Conservation (phyloP, 2,888 invertebrate species). For the Clepsis dumicolana region DNA sequence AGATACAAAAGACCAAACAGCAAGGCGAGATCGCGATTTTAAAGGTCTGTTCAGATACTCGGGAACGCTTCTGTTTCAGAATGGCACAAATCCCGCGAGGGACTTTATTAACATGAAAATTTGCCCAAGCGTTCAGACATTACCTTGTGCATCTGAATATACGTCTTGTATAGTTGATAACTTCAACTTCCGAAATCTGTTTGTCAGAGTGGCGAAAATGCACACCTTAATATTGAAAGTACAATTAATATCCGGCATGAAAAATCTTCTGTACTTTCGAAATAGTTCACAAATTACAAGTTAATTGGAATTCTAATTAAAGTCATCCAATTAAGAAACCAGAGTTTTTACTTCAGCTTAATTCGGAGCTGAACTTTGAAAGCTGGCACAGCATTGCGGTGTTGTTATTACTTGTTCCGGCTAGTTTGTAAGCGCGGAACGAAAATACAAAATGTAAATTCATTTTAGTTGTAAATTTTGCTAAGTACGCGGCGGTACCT, state of each 20-base stretch:
- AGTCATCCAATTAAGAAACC: slow-evolving; percentile 42
- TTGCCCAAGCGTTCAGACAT: not conserved
- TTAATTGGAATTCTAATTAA: slow-evolving; percentile 36
- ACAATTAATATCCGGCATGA: not conserved
- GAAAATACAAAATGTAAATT: slow-evolving; percentile 31
- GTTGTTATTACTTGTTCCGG: slow-evolving; percentile 40
- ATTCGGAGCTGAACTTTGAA: slow-evolving; percentile 34
- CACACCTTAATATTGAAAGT: not conserved
- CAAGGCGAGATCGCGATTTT: not conserved
- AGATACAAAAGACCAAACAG: not conserved
- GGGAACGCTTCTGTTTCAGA: too few species aligned
- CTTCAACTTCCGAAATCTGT: too few species aligned
- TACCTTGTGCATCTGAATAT: not conserved
- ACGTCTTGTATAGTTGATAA: too few species aligned
- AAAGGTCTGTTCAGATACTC: not conserved
- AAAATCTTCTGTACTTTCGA: not conserved
- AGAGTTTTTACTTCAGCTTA: slow-evolving; percentile 37
- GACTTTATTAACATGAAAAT: too few species aligned
- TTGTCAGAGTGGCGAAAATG: too few species aligned
- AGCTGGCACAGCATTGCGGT: slow-evolving; percentile 35
- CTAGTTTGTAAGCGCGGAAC: slow-evolving; percentile 32
- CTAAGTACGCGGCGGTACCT: slow-evolving; percentile 19
- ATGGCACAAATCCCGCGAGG: too few species aligned
- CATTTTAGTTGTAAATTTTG: slow-evolving; percentile 33
- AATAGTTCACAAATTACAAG: slow-evolving; percentile 11